phyloP scores from a whole-genome alignment of 2,888 invertebrate species.

The Campoplex nolae region DNA sequence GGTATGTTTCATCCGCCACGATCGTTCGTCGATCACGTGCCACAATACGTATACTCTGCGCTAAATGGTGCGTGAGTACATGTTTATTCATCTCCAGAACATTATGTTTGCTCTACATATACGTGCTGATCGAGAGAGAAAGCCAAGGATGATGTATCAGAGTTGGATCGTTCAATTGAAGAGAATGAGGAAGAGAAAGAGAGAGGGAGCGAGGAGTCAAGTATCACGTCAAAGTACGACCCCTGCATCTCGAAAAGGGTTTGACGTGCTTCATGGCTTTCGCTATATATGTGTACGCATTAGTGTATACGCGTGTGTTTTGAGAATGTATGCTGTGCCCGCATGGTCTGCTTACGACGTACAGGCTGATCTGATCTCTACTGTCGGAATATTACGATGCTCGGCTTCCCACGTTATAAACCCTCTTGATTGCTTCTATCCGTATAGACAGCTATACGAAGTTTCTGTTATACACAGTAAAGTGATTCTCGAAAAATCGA shows the following conservation, averaged over 20 bases:
- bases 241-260: slow-evolving; percentile 37
- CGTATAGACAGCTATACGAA: background rate
- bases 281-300: background rate
- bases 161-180: background rate
- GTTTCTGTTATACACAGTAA: background rate
- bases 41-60: slow-evolving; percentile 4
- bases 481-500: background rate
- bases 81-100: slow-evolving; percentile 22
- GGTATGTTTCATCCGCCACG: slow-evolving; percentile 57
- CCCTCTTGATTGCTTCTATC: slow-evolving; percentile 14
- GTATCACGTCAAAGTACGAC: slow-evolving; percentile 38
- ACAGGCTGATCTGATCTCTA: slow-evolving; percentile 20
- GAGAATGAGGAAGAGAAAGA: slow-evolving; percentile 7
- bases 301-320: background rate
- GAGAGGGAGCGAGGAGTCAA: slow-evolving; percentile 34
- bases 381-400: slow-evolving; percentile 47
- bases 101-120: slow-evolving; percentile 45
- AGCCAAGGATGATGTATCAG: background rate
- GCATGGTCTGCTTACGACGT: slow-evolving; percentile 22
- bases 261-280: slow-evolving; percentile 14
- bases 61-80: slow-evolving; percentile 15
- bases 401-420: slow-evolving; percentile 54
- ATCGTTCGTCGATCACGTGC: slow-evolving; percentile 55
- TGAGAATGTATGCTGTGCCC: background rate
- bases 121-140: slow-evolving; percentile 37